Evolutionary conservation across 2,113 vertebrate species (phyloP).

Genomic region (Triplophysa dalaica): DNA sequence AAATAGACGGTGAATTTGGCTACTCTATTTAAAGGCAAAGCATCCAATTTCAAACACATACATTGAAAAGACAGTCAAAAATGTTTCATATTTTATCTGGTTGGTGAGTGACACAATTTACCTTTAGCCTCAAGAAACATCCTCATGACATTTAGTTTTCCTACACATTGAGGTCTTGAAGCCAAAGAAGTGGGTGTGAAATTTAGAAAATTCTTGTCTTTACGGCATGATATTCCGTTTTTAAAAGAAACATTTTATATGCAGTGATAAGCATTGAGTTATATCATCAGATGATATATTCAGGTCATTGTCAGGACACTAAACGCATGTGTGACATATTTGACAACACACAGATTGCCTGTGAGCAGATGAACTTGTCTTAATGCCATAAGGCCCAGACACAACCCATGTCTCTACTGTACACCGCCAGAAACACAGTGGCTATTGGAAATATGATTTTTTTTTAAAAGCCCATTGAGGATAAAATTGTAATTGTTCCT

Average conservation of each 20-base stretch:
- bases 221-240: background rate
- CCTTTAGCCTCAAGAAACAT: too few species aligned
- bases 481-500: slow-evolving; percentile 4
- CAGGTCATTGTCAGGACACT: slow-evolving; percentile 21
- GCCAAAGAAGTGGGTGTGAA: background rate
- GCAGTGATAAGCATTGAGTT: background rate
- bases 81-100: too few species aligned
- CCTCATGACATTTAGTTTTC: background rate
- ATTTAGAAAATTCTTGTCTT: background rate
- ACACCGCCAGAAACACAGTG: background rate
- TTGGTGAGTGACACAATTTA: too few species aligned
- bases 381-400: background rate
- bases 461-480: slow-evolving; percentile 24
- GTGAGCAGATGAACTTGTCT: slow-evolving; percentile 19
- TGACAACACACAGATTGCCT: slow-evolving; percentile 13
- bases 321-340: slow-evolving; percentile 9
- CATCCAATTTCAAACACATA: background rate
- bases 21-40: background rate
- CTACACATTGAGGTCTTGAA: background rate
- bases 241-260: background rate
- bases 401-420: background rate
- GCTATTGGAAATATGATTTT: slow-evolving; percentile 18
- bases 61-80: too few species aligned
- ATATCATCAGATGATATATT: slow-evolving; percentile 23
- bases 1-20: background rate